Evolutionary conservation across 1,140 invertebrate species (phyloP).

Genomic region (Psix sp.): DNA sequence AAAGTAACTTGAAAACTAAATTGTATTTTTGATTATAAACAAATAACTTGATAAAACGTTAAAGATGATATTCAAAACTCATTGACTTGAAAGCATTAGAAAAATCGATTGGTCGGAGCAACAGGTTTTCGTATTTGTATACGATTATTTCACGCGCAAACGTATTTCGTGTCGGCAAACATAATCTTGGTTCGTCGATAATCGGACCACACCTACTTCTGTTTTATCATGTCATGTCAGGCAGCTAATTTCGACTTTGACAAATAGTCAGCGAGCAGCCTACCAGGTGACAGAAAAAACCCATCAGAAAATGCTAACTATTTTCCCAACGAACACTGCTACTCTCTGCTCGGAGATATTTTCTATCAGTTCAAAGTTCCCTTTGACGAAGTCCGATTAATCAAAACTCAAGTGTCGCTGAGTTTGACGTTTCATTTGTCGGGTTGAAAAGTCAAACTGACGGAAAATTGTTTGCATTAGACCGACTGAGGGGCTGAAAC

Average conservation of each 20-base stretch:
- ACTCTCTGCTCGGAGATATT: no score
- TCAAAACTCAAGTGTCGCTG: conserved; percentile 2
- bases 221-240: conserved; percentile 29
- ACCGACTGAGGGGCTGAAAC: conserved; percentile 13
- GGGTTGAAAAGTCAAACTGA: background rate
- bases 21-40: no score
- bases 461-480: conserved; percentile 5
- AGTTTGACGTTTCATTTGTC: conserved; percentile 19
- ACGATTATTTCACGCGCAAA: conserved; percentile 38
- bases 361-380: no score
- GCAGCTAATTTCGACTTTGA: conserved; percentile 23
- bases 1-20: no score
- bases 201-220: conserved; percentile 10
- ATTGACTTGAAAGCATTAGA: no score
- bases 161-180: conserved; percentile 25
- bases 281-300: no score
- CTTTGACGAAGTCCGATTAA: background rate
- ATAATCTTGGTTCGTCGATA: background rate
- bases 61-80: no score
- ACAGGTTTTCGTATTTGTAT: conserved; percentile 39
- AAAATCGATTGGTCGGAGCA: conserved; percentile 11
- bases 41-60: no score
- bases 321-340: no score
- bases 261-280: conserved; percentile 23
- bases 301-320: no score